Evolutionary conservation across 1,140 invertebrate genomes (phyloP), one percentile per base, ranked within the genome.

Genomic region (Meloidogyne exigua): DNA sequence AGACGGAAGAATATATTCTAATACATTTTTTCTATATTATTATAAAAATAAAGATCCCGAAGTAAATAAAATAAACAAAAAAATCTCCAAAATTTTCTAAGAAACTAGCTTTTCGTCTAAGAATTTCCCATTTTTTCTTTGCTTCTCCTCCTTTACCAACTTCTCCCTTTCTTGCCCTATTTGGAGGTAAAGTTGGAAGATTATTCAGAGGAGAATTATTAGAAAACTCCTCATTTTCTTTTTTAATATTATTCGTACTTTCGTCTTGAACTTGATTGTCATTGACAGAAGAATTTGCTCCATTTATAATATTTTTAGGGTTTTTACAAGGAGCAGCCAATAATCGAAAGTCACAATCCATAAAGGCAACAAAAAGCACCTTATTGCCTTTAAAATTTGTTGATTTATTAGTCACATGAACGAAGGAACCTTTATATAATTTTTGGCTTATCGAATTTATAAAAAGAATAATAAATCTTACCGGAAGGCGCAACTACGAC

Each of bases 271-370:
- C 49, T 57, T 57, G 49, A 57, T 57, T 57, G 1, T 18, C 18
- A 57, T 57, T 57, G 7, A 39, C 9, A 39, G 18, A 57, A 57
- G 11, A 49, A 49, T 49, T 57, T 57, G 18, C 21, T 57, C n/a
- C 49, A n/a, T 21, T 76, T 82, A n/a, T 25, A 69, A 3, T 74
- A 62, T 49, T 85, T 83, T 42, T 79, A 75, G 69, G 73, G 87
- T 0, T 68, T 68, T 86, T 86, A 28, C 76, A 49, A 36, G 85
- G 68, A 21, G 80, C 77, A 21, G 70, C 68, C 18, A 86, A 75
- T 10, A 86, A 62, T 70, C 85, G 86, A 36, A 86, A 86, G 5
- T 68, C 65, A 25, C 72, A 42, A 73, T 86, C 84, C 76, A 86
- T 72, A 63, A 87, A 86, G n/a, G 80, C 70, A 15, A 74, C 49